Conservation (phyloP, 2,888 invertebrate species). For the Sarcophaga carnaria region DNA sequence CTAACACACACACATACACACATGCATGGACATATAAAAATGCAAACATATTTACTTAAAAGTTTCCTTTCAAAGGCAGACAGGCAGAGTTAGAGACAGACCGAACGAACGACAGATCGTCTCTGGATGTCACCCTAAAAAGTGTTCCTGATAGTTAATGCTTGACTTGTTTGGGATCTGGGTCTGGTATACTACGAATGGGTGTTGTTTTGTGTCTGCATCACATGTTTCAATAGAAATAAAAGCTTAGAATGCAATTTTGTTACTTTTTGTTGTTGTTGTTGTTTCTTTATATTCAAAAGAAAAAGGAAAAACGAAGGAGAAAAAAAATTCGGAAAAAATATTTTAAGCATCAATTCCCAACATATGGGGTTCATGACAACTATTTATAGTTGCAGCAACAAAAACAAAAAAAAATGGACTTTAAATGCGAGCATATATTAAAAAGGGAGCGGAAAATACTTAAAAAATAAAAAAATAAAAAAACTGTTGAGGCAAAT, state of each 20-base stretch:
- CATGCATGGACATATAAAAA: not conserved
- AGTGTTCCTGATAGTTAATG: conserved; percentile 58
- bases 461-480: not conserved
- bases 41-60: conserved; percentile 18
- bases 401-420: conserved; percentile 1
- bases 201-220: conserved; percentile 16
- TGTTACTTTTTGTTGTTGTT: conserved; percentile 27
- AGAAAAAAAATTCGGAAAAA: conserved; percentile 6
- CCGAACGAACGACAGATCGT: conserved; percentile 8
- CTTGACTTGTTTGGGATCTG: conserved; percentile 45
- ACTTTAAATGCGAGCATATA: conserved; percentile 10
- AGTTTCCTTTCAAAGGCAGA: conserved; percentile 44
- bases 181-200: no score
- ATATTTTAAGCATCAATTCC: conserved; percentile 66
- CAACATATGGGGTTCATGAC: conserved; percentile 67
- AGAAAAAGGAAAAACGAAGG: no score
- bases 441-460: conserved; percentile 31
- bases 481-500: conserved; percentile 27
- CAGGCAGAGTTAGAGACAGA: not conserved
- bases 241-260: conserved; percentile 55
- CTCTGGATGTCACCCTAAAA: conserved; percentile 25
- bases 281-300: conserved; percentile 3
- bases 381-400: conserved; percentile 63
- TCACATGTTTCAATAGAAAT: conserved; percentile 57
- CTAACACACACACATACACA: not conserved